Percentiles rank a stretch among this genome's conserved stretches.
phyloP scores from a whole-genome alignment of 1,140 invertebrate genomes.

The Cylas formicarius region DNA sequence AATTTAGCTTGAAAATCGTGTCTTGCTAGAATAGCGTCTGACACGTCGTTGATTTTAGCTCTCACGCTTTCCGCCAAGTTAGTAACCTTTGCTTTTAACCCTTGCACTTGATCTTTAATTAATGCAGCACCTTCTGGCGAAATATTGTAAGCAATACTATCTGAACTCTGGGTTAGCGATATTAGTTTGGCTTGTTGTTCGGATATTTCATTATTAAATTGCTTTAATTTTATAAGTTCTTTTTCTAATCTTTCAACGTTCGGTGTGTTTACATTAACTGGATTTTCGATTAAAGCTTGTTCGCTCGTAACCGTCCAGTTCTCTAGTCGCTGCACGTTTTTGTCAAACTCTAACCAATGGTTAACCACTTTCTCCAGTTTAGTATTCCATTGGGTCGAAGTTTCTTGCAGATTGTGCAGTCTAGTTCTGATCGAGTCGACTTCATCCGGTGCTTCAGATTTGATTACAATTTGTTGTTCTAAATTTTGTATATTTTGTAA shows the following conservation, averaged over 20 bases:
- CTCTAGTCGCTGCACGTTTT: conserved; percentile 61
- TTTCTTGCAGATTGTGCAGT: conserved; percentile 69
- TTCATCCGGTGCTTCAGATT: conserved; percentile 69
- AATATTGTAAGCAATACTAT: conserved; percentile 66
- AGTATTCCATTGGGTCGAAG: conserved; percentile 61
- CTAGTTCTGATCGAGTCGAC: conserved; percentile 72
- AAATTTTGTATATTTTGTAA: conserved; percentile 64
- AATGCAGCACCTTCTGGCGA: conserved; percentile 65
- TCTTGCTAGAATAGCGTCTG: conserved; percentile 67
- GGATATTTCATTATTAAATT: conserved; percentile 72
- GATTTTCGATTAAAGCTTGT: conserved; percentile 49
- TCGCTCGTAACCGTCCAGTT: conserved; percentile 64
- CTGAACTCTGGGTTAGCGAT: conserved; percentile 67
- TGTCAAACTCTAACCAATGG: conserved; percentile 74
- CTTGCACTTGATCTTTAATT: conserved; percentile 62
- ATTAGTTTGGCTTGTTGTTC: conserved; percentile 76
- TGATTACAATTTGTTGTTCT: conserved; percentile 64
- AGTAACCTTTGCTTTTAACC: conserved; percentile 64
- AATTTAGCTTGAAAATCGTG: conserved; percentile 82
- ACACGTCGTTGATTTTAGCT: conserved; percentile 67
- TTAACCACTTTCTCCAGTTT: conserved; percentile 71
- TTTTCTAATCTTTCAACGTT: conserved; percentile 65
- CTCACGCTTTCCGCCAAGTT: conserved; percentile 65
- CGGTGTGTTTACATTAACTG: conserved; percentile 55
- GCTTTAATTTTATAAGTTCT: conserved; percentile 63